Evolutionary conservation across 2,113 vertebrate species (phyloP).

Genomic region (Ictidomys tridecemlineatus): DNA sequence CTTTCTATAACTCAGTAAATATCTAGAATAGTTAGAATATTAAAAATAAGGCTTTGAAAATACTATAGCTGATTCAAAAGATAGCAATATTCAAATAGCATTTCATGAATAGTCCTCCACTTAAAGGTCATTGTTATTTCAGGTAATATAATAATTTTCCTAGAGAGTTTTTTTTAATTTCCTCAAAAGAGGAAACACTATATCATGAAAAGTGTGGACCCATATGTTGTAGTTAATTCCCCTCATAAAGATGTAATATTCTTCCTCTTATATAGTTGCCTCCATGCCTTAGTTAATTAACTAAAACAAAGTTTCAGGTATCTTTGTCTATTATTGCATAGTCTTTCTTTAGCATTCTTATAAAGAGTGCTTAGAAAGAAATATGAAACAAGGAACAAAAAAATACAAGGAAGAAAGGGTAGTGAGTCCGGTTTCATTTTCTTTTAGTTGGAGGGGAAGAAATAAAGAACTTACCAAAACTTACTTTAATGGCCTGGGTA

Average conservation of each 20-base stretch:
- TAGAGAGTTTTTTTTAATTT: neutral
- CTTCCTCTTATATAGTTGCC: neutral
- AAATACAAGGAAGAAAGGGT: neutral
- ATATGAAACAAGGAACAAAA: neutral
- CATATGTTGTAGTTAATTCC: neutral
- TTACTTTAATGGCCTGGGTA: neutral
- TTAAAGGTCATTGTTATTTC: neutral
- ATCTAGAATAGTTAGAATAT: neutral
- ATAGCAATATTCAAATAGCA: neutral
- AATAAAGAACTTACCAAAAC: neutral
- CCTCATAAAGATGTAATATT: neutral
- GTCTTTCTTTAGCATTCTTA: too few relatives aligned
- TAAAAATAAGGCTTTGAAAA: neutral
- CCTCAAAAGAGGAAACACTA: neutral
- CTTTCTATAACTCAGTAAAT: neutral
- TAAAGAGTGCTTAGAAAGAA: neutral
- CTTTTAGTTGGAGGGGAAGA: neutral
- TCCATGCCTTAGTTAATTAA: neutral
- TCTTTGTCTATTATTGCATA: too few relatives aligned
- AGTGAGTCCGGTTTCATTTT: neutral
- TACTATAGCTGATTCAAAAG: neutral
- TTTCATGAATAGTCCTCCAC: neutral
- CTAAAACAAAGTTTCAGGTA: neutral
- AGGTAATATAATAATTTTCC: neutral
- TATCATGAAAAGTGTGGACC: neutral